Base-by-base conservation (phyloP, 2,888 invertebrate genomes). In the Heliconius sara region DNA sequence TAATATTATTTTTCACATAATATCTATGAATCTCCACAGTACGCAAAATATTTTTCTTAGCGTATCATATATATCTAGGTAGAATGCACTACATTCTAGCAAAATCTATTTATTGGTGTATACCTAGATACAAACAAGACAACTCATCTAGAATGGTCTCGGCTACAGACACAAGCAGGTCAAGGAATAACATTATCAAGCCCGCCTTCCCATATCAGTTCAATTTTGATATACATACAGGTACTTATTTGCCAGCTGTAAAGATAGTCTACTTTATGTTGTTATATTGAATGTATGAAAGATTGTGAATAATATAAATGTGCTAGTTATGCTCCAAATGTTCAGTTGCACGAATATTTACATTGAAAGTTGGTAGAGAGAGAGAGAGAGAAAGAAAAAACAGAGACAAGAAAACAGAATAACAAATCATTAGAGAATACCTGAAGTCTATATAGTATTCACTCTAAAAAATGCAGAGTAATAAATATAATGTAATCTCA, bases 111-210 rank as follows among this genome's bases (percentile, higher is more conserved):
- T 43, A 43, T 16, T 7, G 39, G 43, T 77, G 70, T 27, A 76
- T 67, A 76, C 2, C 71, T n/a, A 68, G 25, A 10, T 72, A 72
- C 1, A 60, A 34, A 60, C 76, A 19, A 79, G 76, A 79, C 80
- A 71, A 79, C 76, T 82, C 77, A 67, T 81, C 81, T 83, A 76
- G 81, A 80, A 80, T 79, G 80, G 82, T 70, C 70, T 70, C 70
- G 7, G 1, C 47, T 34, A 81, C 76, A 80, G 75, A 81, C 82
- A 82, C 80, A 91, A 88, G 84, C 88, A 83, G 91, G 91, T 90
- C 91, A 92, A 87, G 91, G 92, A 83, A 76, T 68, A 67, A 81
- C 77, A 68, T 82, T 83, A 85, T 84, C 83, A 77, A 60, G 71
- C 82, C 65, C 80, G 77, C 63, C 78, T 81, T 79, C 79, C 73